These are phyloP conservation scores for Seriola dumerili DNA, from an alignment of 2,113 vertebrate species.

Conservation along the genomic window DNA sequence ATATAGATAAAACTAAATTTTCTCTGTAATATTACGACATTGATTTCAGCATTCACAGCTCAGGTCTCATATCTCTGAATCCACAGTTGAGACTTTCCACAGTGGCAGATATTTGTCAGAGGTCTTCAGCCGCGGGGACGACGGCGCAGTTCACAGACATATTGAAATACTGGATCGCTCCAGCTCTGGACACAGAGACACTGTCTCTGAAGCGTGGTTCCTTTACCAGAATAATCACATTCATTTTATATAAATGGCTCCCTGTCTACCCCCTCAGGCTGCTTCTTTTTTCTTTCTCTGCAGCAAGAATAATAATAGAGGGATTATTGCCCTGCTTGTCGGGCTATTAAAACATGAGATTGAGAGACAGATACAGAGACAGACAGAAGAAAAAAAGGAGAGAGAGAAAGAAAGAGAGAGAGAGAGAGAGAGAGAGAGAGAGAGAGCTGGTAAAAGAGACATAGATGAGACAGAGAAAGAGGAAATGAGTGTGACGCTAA, in stretches of 20 bases:
- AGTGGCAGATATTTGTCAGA: slow-evolving; percentile 22
- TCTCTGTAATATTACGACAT: too few relatives aligned
- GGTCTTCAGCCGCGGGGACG: background rate
- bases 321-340: slow-evolving; percentile 68
- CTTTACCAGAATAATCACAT: slow-evolving; percentile 64
- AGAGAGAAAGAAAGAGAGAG: too few relatives aligned
- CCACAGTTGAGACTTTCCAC: background rate
- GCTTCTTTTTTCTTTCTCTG: slow-evolving; percentile 29
- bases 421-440: background rate
- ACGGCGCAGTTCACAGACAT: slow-evolving; percentile 11
- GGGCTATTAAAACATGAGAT: slow-evolving; percentile 68
- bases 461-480: slow-evolving; percentile 23
- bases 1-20: too few relatives aligned
- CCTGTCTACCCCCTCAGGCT: slow-evolving; percentile 38
- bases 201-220: slow-evolving; percentile 30
- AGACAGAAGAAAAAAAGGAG: slow-evolving; percentile 1
- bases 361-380: slow-evolving; percentile 54
- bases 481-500: slow-evolving; percentile 53
- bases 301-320: slow-evolving; percentile 64
- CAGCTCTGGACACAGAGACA: slow-evolving; percentile 34
- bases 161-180: slow-evolving; percentile 27
- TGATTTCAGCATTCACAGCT: background rate
- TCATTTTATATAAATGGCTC: slow-evolving; percentile 61
- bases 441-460: slow-evolving; percentile 28
- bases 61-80: background rate